Conservation (phyloP, 2,888 invertebrate genomes). For the Leucophenga montana region DNA sequence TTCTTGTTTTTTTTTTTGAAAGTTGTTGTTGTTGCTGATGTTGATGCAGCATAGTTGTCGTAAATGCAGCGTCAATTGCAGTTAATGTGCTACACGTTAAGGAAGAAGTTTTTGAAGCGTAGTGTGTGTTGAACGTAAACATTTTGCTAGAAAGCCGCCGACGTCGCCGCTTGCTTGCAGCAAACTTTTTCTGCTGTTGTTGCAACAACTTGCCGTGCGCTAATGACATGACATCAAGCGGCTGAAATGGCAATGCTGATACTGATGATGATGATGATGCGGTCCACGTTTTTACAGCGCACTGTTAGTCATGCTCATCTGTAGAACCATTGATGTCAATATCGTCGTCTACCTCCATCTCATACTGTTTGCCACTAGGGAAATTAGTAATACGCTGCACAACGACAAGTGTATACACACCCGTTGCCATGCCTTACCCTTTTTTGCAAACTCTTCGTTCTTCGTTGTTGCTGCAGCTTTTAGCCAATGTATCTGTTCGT, state of each 20-base stretch:
- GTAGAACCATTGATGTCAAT: too few relatives aligned
- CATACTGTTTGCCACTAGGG: conserved; percentile 53
- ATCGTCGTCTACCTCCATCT: background rate
- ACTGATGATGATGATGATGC: background rate
- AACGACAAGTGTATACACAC: conserved; percentile 51
- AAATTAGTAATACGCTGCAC: conserved; percentile 65
- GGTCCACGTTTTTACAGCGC: too few relatives aligned
- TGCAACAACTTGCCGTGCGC: background rate
- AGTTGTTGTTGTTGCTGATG: conserved; percentile 4
- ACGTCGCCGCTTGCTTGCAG: background rate
- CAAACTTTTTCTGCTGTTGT: background rate
- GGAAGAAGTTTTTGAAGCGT: background rate
- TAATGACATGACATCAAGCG: conserved; percentile 5
- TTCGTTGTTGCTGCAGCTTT: background rate
- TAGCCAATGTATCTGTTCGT: conserved; percentile 9
- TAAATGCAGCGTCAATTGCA: conserved; percentile 8
- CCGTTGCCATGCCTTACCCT: conserved; percentile 29
- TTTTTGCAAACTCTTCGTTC: conserved; percentile 34
- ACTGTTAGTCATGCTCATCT: conserved; percentile 1
- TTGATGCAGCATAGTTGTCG: background rate
- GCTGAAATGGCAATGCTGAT: background rate
- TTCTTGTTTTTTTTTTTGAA: background rate
- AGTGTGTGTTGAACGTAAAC: background rate
- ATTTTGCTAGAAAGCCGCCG: background rate
- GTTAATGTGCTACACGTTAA: background rate